Evolutionary conservation across 2,797 vertebrate genomes (phyloP).

Genomic region (Champsocephalus esox): DNA sequence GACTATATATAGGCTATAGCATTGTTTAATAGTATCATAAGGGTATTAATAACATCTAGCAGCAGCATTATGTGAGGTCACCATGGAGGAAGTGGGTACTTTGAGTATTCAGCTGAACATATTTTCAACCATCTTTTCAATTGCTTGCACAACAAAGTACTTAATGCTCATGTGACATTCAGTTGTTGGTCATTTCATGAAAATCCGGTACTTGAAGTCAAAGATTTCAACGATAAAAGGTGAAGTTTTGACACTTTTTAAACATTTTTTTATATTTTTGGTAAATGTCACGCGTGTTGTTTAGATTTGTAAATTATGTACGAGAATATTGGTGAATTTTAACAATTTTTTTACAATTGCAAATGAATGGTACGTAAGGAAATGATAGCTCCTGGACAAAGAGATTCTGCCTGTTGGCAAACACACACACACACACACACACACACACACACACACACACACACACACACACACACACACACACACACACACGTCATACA

Average conservation of each 20-base stretch:
- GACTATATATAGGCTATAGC: fast-evolving
- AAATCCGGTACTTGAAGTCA: not conserved
- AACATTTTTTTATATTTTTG: too few relatives aligned
- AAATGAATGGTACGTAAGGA: too few relatives aligned
- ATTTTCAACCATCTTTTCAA: too few relatives aligned
- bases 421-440: not conserved
- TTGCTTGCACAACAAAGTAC: not conserved
- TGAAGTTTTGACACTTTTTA: not conserved
- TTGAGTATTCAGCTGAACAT: too few relatives aligned
- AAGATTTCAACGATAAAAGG: not conserved
- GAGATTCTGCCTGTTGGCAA: not conserved
- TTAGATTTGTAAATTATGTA: not conserved
- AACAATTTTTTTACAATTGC: not conserved
- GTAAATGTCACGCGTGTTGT: too few relatives aligned
- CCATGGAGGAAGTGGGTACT: too few relatives aligned
- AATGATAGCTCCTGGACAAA: not conserved
- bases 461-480: too few relatives aligned
- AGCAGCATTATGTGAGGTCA: too few relatives aligned
- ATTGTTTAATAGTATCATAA: not conserved
- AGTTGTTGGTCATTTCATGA: not conserved
- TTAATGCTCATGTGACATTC: not conserved
- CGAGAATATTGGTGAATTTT: not conserved
- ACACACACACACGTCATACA: too few relatives aligned
- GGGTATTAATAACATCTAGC: not conserved
- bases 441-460: too few relatives aligned